Base-by-base conservation (phyloP, 2,797 vertebrate species). In the Sandelia bainsii region DNA sequence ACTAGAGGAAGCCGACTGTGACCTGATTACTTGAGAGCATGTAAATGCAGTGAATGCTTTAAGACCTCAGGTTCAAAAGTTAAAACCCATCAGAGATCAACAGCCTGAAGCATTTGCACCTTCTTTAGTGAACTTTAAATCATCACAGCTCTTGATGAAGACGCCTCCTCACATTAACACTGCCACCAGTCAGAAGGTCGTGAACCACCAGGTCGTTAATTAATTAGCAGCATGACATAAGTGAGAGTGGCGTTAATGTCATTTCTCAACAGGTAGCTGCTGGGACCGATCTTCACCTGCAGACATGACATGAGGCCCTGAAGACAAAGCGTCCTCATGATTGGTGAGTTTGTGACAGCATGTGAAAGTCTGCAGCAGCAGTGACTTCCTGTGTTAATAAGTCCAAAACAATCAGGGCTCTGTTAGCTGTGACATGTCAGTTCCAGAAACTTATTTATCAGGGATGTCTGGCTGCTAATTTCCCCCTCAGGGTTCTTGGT, bases 151-250 rank as follows among this genome's bases (percentile, higher is more conserved):
- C n/a, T 57, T 37, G 50, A 32, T 69, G 19, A 42, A 25, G n/a
- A 44, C 11, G 64, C 80, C 82, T 54, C 32, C 2, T 69, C 57
- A 50, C 74, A 62, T 83, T 76, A 83, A 65, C 37, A 39, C 37
- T 39, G 37, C 10, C 29, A 48, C n/a, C 53, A n/a, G 37, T 67
- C 62, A 57, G 25, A 81, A 84, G 85, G 88, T 87, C 87, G 77
- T 3, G 4, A 23, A 10, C 65, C 64, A 46, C 39, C 34, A n/a
- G 63, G 32, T 44, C 27, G 57, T 32, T 84, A 81, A 86, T 80
- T 32, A 79, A 53, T 25, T 58, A 17, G 19, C 62, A 53, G 78
- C 80, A 12, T 9, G 12, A 37, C 19, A 1, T 13, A 14, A 83
- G 32, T 25, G 1, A 54, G 74, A 73, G 62, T 75, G 87, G 69